phyloP scores from a whole-genome alignment of 2,113 vertebrate genomes.

The Neotoma lepida region DNA sequence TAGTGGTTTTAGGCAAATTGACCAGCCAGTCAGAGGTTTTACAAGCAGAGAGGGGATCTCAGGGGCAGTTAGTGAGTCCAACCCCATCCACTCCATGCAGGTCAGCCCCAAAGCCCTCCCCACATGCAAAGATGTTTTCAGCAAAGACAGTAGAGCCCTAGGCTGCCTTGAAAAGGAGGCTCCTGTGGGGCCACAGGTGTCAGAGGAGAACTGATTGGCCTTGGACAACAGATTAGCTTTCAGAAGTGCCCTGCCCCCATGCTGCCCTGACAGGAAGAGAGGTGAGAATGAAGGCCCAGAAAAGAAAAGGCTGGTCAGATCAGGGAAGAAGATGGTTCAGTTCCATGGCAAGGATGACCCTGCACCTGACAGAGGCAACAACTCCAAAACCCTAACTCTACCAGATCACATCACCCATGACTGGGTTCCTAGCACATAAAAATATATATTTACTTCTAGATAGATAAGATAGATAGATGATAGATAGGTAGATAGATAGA shows the following conservation, averaged over 20 bases:
- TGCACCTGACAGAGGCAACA: not conserved
- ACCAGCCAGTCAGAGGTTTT: not conserved
- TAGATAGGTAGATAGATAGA: too few species aligned
- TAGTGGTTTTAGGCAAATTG: not conserved
- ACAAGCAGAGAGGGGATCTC: not conserved
- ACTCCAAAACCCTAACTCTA: not conserved
- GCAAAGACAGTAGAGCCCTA: not conserved
- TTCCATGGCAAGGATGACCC: too few species aligned
- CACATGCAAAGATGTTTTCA: not conserved
- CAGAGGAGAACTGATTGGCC: not conserved
- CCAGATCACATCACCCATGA: too few species aligned
- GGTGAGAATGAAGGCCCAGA: too few species aligned
- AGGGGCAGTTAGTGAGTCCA: not conserved
- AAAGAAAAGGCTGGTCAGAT: not conserved
- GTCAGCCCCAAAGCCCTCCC: not conserved
- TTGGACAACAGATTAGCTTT: not conserved
- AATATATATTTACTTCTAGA: too few species aligned
- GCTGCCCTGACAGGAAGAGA: not conserved
- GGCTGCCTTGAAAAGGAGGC: not conserved
- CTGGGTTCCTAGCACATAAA: not conserved
- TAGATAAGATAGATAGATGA: too few species aligned
- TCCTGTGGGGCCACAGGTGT: too few species aligned
- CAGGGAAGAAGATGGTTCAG: not conserved
- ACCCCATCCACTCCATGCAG: fast-evolving
- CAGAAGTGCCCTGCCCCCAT: not conserved